Percentiles rank a stretch among this genome's conserved stretches.
phyloP scores from a whole-genome alignment of 2,888 invertebrate genomes.

The Calameuta pallipes region DNA sequence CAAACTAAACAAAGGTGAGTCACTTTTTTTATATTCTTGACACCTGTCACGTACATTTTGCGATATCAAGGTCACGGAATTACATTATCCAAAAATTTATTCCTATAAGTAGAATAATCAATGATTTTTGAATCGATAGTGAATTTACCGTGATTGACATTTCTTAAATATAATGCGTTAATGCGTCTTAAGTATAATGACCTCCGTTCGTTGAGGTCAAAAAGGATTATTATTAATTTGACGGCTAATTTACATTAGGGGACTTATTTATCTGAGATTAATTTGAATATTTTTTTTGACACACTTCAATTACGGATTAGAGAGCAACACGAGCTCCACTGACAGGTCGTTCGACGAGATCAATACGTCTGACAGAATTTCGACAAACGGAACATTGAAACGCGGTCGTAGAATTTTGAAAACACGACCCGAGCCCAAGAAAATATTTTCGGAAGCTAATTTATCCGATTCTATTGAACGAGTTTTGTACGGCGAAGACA shows the following conservation, averaged over 20 bases:
- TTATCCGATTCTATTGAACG: slow-evolving; percentile 6
- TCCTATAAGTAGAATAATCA: neutral
- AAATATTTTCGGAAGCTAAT: slow-evolving; percentile 9
- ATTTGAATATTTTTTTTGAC: neutral
- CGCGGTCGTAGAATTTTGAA: slow-evolving; percentile 56
- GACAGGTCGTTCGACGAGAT: slow-evolving; percentile 16
- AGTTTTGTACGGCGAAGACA: neutral
- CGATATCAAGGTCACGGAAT: neutral
- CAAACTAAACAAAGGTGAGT: slow-evolving; percentile 77
- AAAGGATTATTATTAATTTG: neutral
- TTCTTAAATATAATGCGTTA: neutral
- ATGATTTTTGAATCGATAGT: neutral
- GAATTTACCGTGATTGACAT: neutral
- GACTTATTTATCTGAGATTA: neutral
- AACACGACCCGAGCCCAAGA: slow-evolving; percentile 23
- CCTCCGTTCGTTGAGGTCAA: neutral
- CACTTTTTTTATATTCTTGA: slow-evolving; percentile 9
- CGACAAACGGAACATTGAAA: slow-evolving; percentile 50
- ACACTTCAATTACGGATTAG: neutral
- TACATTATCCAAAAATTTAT: neutral
- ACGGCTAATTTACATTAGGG: neutral
- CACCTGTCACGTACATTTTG: neutral
- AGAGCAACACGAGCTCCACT: neutral
- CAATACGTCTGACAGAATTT: slow-evolving; percentile 39
- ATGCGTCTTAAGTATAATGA: too few species aligned